Conservation (phyloP, 2,113 vertebrate species). For the Grammomys dolichurus region DNA sequence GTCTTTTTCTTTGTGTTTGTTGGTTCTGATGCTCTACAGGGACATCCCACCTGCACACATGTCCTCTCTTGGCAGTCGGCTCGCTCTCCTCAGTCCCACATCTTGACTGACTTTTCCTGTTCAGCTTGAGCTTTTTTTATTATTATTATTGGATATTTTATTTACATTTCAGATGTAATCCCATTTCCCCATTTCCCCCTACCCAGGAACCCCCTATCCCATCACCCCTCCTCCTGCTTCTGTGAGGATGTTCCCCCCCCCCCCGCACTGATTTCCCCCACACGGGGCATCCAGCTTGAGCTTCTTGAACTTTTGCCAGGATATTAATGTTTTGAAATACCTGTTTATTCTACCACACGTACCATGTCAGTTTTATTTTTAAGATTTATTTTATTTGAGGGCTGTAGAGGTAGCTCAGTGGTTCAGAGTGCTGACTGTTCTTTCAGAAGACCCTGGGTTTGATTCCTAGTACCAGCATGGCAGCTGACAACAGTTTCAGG, state of each 20-base stretch:
- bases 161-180: too few species aligned
- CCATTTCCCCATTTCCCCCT: too few species aligned
- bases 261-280: too few species aligned
- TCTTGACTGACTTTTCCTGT: neutral
- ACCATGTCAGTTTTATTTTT: neutral
- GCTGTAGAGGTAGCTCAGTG: neutral
- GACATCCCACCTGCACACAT: neutral
- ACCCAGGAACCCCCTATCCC: too few species aligned
- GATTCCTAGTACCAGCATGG: neutral
- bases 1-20: neutral
- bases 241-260: too few species aligned
- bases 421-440: neutral
- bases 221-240: too few species aligned
- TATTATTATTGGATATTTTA: too few species aligned
- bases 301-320: slow-evolving; percentile 11
- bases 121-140: neutral
- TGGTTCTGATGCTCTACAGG: neutral
- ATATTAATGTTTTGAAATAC: neutral
- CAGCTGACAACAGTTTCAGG: neutral
- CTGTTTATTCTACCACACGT: neutral
- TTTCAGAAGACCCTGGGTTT: neutral
- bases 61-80: neutral
- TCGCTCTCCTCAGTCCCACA: neutral
- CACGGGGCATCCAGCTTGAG: neutral
- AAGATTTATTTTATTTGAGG: neutral